These are phyloP conservation scores for Thunnus albacares DNA, from an alignment of 2,797 vertebrate species.

Conservation along the genomic window DNA sequence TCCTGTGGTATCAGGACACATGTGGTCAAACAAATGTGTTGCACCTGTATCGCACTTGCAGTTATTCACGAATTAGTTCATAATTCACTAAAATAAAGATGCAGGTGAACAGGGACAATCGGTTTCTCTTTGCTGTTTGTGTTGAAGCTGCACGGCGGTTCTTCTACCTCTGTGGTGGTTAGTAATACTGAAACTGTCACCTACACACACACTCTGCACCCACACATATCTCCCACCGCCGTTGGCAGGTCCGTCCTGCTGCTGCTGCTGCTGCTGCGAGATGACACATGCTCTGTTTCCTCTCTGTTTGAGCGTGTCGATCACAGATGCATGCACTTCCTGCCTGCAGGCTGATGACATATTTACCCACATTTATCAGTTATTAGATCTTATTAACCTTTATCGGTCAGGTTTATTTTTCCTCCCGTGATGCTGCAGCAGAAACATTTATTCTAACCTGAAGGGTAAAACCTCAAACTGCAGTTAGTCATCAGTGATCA, in stretches of 20 bases:
- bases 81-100: no score
- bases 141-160: neutral
- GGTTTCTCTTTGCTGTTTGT: neutral
- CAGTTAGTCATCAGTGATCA: neutral
- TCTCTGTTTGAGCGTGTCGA: neutral
- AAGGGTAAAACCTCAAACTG: neutral
- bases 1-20: no score
- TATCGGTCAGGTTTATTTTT: neutral
- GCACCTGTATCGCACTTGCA: no score
- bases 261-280: neutral
- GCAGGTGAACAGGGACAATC: no score
- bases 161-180: slow-evolving; percentile 31
- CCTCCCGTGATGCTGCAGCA: neutral
- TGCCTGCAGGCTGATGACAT: neutral
- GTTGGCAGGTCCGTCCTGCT: slow-evolving; percentile 9
- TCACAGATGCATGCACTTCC: neutral
- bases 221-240: slow-evolving; percentile 24
- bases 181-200: slow-evolving; percentile 33
- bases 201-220: slow-evolving; percentile 2
- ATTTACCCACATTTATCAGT: neutral
- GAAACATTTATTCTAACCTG: neutral
- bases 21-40: no score
- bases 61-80: no score
- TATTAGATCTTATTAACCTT: no score
- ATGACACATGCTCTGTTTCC: slow-evolving; percentile 15